Evolutionary conservation across 2,888 invertebrate species (phyloP).

Genomic region (Gari tellinella): DNA sequence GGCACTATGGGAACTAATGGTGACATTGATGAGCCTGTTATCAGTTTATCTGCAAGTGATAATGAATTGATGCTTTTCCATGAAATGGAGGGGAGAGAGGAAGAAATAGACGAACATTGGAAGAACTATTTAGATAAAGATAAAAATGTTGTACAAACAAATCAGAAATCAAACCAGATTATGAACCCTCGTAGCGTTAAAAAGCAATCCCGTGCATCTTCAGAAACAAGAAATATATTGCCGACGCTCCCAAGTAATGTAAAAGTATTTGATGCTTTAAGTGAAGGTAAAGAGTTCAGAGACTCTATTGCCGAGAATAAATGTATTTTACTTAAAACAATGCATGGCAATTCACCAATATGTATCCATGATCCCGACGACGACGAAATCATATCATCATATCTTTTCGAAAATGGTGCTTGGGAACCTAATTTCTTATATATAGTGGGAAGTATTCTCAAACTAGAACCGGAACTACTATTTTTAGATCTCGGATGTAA

Average conservation of each 20-base stretch:
- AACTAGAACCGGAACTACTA: conserved; percentile 47
- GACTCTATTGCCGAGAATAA: conserved; percentile 29
- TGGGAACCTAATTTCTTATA: conserved; percentile 70
- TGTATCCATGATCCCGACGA: conserved; percentile 62
- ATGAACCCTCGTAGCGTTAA: background rate
- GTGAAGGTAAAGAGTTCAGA: conserved; percentile 21
- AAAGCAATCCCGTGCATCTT: background rate
- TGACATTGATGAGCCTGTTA: conserved; percentile 1
- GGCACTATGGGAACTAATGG: background rate
- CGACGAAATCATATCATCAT: conserved; percentile 64
- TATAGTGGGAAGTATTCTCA: conserved; percentile 53
- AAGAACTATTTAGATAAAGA: conserved; percentile 24
- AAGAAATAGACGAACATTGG: conserved; percentile 33
- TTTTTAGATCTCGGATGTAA: conserved; percentile 70
- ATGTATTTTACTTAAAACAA: conserved; percentile 52
- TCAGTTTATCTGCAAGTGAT: conserved; percentile 14
- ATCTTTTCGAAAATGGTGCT: conserved; percentile 51
- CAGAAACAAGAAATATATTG: background rate
- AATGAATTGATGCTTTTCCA: conserved; percentile 31
- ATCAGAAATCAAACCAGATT: background rate
- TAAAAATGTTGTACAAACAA: conserved; percentile 3
- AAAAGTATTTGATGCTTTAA: conserved; percentile 35
- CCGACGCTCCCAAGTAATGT: conserved; percentile 23
- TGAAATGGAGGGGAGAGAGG: conserved; percentile 33
- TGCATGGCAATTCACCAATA: conserved; percentile 57